Conservation (phyloP, 2,113 vertebrate species). For the western clawed frog (Xenopus tropicalis) region DNA sequence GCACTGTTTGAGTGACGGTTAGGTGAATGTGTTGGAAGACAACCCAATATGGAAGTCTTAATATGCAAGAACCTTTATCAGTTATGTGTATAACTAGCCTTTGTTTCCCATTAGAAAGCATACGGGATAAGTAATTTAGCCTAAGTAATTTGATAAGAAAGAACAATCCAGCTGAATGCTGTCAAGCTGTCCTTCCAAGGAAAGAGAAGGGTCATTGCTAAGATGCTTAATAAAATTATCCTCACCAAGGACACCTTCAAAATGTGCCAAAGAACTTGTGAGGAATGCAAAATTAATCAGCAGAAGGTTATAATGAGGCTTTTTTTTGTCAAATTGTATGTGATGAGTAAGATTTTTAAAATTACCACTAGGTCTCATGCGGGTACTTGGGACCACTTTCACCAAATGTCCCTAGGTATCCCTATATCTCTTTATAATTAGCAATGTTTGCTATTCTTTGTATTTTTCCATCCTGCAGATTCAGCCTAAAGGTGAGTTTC, state of each 20-base stretch:
- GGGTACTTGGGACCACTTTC: too few species aligned
- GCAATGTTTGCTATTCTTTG: too few species aligned
- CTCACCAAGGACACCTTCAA: slow-evolving; percentile 39
- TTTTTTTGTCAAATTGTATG: background rate
- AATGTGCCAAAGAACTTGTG: slow-evolving; percentile 26
- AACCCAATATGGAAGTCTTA: slow-evolving; percentile 7
- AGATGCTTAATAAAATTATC: slow-evolving; percentile 36
- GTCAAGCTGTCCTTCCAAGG: slow-evolving; percentile 31
- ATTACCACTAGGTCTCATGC: too few species aligned
- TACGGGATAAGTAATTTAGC: slow-evolving; percentile 8
- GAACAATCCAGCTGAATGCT: slow-evolving; percentile 24
- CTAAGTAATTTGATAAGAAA: slow-evolving; percentile 34
- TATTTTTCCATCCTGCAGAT: too few species aligned
- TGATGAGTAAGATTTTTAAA: too few species aligned
- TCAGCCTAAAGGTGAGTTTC: too few species aligned
- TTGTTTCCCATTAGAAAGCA: slow-evolving; percentile 29
- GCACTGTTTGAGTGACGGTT: too few species aligned
- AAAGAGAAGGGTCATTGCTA: slow-evolving; percentile 14
- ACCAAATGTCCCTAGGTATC: too few species aligned
- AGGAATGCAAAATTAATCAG: slow-evolving; percentile 32
- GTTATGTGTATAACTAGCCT: slow-evolving; percentile 1
- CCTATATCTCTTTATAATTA: too few species aligned
- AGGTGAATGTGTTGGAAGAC: background rate
- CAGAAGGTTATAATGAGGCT: background rate
- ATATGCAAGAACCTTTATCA: too few species aligned